Evolutionary conservation across 2,888 invertebrate genomes (phyloP).

Genomic region (Patella ulyssiponensis): DNA sequence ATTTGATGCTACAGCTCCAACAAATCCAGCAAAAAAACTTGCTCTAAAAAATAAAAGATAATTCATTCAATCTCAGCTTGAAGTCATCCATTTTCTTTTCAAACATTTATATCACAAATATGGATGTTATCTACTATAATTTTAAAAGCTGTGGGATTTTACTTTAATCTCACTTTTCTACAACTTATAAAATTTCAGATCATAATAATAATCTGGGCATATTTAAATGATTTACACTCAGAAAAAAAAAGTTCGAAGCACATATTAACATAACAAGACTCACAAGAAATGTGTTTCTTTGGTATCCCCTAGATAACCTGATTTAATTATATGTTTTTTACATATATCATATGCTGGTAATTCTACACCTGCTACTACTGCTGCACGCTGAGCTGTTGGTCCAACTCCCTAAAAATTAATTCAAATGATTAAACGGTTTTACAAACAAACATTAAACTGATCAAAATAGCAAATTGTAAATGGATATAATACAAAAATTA

Average conservation of each 20-base stretch:
- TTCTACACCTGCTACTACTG: constrained; percentile 93
- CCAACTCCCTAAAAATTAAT: constrained; percentile 82
- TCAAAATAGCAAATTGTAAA: background rate
- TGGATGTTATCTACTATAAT: too few relatives aligned
- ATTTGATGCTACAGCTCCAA: constrained; percentile 93
- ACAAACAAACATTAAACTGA: too few relatives aligned
- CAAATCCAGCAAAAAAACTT: constrained; percentile 91
- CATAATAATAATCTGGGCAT: background rate
- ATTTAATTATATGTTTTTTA: constrained; percentile 80
- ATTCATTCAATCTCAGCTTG: too few relatives aligned
- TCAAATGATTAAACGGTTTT: background rate
- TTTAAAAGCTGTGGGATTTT: too few relatives aligned
- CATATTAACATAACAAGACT: constrained; percentile 67
- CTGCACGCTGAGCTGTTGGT: constrained; percentile 93
- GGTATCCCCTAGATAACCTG: constrained; percentile 82
- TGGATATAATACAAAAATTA: background rate
- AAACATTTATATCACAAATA: too few relatives aligned
- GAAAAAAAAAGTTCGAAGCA: background rate
- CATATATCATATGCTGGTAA: constrained; percentile 93
- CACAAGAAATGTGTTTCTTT: constrained; percentile 89
- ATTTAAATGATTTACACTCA: background rate
- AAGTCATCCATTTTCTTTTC: too few relatives aligned
- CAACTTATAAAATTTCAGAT: too few relatives aligned
- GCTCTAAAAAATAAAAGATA: constrained; percentile 77
- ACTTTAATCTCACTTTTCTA: too few relatives aligned